Evolutionary conservation across 2,888 invertebrate genomes (phyloP).

Genomic region (Latrodectus elegans): DNA sequence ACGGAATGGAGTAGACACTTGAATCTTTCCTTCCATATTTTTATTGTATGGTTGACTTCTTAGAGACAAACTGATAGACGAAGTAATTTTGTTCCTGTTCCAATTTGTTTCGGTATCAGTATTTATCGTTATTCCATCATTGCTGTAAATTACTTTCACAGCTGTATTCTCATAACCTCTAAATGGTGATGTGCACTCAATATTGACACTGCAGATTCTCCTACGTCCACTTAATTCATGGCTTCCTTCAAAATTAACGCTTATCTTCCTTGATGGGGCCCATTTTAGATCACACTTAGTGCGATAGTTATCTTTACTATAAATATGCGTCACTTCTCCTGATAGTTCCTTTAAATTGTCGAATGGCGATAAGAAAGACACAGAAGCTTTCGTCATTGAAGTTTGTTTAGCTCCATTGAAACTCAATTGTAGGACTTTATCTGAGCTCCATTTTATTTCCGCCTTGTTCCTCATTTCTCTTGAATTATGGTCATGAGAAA

Average conservation of each 20-base stretch:
- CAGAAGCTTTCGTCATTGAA: conserved; percentile 23
- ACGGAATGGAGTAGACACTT: conserved; percentile 55
- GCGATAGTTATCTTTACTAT: conserved; percentile 25
- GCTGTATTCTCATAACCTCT: conserved; percentile 49
- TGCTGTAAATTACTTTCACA: conserved; percentile 49
- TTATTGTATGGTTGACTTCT: conserved; percentile 27
- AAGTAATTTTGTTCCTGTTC: conserved; percentile 48
- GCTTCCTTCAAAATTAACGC: conserved; percentile 51
- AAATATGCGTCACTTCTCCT: conserved; percentile 29
- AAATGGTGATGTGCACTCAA: conserved; percentile 50
- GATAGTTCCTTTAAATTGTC: conserved; percentile 30
- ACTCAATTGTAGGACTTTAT: conserved; percentile 20
- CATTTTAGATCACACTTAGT: conserved; percentile 42
- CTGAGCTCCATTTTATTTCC: conserved; percentile 42
- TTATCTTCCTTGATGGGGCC: conserved; percentile 43
- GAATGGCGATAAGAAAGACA: conserved; percentile 51
- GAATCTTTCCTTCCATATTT: conserved; percentile 60
- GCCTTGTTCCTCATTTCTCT: conserved; percentile 37
- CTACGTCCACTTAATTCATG: conserved; percentile 42
- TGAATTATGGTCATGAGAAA: conserved; percentile 25
- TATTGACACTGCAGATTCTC: conserved; percentile 33
- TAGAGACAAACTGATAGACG: conserved; percentile 18
- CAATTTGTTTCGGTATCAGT: conserved; percentile 55
- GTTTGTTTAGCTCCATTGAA: conserved; percentile 11
- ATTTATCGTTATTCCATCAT: conserved; percentile 40